A percentile compares a stretch with the other conserved stretches of the same genome.
These are phyloP conservation scores for Manis pentadactyla DNA, from an alignment of 2,797 vertebrate genomes.

Conservation along the genomic window DNA sequence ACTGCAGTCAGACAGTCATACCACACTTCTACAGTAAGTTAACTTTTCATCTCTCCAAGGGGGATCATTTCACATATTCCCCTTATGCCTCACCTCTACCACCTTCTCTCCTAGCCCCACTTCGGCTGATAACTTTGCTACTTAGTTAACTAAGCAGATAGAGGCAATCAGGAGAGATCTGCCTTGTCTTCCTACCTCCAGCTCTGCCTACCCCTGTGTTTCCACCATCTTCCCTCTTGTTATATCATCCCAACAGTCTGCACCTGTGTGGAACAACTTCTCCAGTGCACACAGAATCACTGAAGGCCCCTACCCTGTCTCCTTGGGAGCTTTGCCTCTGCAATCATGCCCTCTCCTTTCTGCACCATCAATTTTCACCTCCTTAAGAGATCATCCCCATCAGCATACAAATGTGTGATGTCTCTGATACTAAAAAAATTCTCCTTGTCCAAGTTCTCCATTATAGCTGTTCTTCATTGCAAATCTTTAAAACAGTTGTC, in stretches of 20 bases:
- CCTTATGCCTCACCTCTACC: neutral
- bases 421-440: neutral
- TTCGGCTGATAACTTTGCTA: neutral
- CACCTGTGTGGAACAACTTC: neutral
- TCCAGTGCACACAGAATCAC: fast-evolving
- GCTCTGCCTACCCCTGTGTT: neutral
- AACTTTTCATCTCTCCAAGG: neutral
- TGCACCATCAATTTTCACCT: neutral
- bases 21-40: neutral
- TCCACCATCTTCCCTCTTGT: neutral
- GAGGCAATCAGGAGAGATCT: neutral
- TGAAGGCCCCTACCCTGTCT: neutral
- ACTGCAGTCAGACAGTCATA: fast-evolving
- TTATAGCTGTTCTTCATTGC: neutral
- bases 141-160: neutral
- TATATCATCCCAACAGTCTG: neutral
- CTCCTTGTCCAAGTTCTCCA: neutral
- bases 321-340: neutral
- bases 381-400: neutral
- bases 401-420: neutral
- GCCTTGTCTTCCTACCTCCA: neutral
- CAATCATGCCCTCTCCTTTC: neutral
- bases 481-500: neutral
- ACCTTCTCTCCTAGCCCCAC: neutral
- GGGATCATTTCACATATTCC: neutral